Conservation (phyloP, 2,113 vertebrate genomes). For the Octodon degus region DNA sequence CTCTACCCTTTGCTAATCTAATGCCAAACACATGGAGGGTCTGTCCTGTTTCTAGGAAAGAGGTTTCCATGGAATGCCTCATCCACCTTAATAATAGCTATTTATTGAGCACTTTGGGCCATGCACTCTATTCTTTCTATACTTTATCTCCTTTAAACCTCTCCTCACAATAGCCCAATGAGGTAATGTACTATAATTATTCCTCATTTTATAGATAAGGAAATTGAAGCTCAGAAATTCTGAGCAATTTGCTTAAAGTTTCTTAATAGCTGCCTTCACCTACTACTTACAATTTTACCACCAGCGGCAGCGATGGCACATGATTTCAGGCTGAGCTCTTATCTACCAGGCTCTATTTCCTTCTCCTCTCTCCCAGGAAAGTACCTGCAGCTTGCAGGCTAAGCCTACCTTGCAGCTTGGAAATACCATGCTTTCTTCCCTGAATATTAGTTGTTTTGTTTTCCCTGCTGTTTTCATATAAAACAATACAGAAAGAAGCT, state of each 20-base stretch:
- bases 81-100: conserved; percentile 39
- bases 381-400: background rate
- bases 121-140: conserved; percentile 21
- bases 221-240: conserved; percentile 44
- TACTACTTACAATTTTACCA: conserved; percentile 36
- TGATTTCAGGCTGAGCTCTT: conserved; percentile 3
- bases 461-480: background rate
- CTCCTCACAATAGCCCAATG: conserved; percentile 5
- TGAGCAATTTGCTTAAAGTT: conserved; percentile 60
- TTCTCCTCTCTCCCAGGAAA: background rate
- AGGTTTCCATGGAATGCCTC: conserved; percentile 27
- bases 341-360: background rate
- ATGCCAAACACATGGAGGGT: background rate
- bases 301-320: background rate
- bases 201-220: conserved; percentile 67
- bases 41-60: conserved; percentile 51
- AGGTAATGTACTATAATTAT: conserved; percentile 41
- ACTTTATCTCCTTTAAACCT: conserved; percentile 47
- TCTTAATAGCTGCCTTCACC: conserved; percentile 49
- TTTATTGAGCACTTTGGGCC: conserved; percentile 44
- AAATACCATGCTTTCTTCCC: background rate
- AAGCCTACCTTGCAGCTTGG: background rate
- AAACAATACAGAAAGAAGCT: conserved; percentile 24
- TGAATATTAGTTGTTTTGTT: background rate
- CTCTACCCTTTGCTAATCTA: background rate